A percentile compares a stretch with the other conserved stretches of the same genome.
Evolutionary conservation across 2,797 vertebrate species (phyloP).

Genomic region (Alosa sapidissima): DNA sequence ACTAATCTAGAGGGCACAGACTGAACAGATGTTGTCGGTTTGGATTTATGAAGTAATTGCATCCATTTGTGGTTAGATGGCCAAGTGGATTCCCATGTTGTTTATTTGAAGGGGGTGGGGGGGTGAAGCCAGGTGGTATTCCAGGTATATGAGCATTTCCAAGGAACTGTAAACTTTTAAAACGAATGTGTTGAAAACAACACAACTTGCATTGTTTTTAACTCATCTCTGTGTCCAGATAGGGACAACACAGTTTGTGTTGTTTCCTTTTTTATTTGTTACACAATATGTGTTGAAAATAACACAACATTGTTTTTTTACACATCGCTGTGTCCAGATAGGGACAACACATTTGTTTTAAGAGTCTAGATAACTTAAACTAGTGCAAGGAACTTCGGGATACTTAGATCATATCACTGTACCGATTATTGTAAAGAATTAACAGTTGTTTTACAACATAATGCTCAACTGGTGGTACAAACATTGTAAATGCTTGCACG

Average conservation of each 20-base stretch:
- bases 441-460: not conserved
- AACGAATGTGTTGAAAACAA: too few species aligned
- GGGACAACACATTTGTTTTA: too few species aligned
- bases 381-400: not conserved
- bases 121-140: not conserved
- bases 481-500: not conserved
- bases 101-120: not conserved
- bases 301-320: too few species aligned
- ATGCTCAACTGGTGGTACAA: not conserved
- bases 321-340: too few species aligned
- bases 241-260: too few species aligned
- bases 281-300: too few species aligned
- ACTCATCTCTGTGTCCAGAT: too few species aligned
- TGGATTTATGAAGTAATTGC: not conserved
- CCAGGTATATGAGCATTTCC: not conserved
- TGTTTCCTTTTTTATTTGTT: too few species aligned
- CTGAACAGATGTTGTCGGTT: slow-evolving; percentile 2
- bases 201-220: too few species aligned
- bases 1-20: not conserved
- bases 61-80: not conserved
- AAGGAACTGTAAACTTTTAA: too few species aligned
- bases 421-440: not conserved
- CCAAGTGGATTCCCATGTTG: not conserved
- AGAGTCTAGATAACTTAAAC: too few species aligned
- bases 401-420: not conserved